Conservation (phyloP, 2,113 vertebrate species). For the Hydropotes inermis region DNA sequence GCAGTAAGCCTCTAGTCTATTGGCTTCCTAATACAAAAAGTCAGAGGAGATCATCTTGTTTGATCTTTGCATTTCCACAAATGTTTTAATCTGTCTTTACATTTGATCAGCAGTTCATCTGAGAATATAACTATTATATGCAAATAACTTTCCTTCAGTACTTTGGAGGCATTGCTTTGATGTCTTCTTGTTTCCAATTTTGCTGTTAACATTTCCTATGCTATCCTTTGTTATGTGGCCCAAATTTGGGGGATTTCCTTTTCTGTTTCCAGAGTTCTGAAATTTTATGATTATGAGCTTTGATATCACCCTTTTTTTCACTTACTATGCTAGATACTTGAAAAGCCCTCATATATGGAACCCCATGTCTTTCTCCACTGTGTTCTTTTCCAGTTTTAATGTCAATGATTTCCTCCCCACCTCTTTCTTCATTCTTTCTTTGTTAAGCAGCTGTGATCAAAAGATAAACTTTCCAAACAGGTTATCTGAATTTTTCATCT, state of each 20-base stretch:
- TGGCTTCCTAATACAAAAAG: neutral
- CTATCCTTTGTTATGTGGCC: neutral
- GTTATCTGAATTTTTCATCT: neutral
- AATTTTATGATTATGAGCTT: neutral
- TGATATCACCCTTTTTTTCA: neutral
- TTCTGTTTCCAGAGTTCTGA: neutral
- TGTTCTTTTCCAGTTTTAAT: neutral
- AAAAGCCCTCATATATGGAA: neutral
- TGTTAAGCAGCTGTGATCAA: neutral
- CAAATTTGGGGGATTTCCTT: neutral
- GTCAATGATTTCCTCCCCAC: neutral
- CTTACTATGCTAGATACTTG: neutral
- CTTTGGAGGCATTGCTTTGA: neutral
- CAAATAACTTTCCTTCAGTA: neutral
- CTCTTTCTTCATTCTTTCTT: neutral
- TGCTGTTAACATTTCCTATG: neutral
- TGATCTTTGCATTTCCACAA: neutral
- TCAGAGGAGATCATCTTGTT: neutral
- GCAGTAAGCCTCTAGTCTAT: neutral
- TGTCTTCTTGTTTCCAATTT: neutral
- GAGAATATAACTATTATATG: neutral
- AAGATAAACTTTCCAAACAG: neutral
- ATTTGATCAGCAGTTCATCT: neutral
- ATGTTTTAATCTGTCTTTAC: neutral
- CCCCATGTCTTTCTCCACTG: neutral